Evolutionary conservation across 2,888 invertebrate species (phyloP).

Genomic region (Cybosia mesomella): DNA sequence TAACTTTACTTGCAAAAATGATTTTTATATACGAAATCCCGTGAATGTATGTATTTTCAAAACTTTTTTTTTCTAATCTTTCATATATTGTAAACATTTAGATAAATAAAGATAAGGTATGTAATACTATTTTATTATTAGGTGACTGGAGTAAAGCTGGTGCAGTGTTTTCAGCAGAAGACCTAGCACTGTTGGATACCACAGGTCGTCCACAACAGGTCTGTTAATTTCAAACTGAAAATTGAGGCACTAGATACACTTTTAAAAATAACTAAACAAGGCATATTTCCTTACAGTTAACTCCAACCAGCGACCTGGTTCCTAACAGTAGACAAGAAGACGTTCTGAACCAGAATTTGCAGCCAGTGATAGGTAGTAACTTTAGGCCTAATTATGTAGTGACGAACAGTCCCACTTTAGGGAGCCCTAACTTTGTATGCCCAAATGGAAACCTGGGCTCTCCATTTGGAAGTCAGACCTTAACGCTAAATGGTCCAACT

Average conservation of each 20-base stretch:
- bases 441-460: conserved; percentile 80
- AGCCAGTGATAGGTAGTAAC: conserved; percentile 65
- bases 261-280: conserved; percentile 1
- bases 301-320: conserved; percentile 70
- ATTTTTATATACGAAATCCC: too few relatives aligned
- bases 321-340: conserved; percentile 75
- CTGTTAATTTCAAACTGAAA: conserved; percentile 12
- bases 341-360: conserved; percentile 76
- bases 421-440: conserved; percentile 83
- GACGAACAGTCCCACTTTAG: conserved; percentile 80
- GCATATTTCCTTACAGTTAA: conserved; percentile 61
- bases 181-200: conserved; percentile 79
- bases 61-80: too few relatives aligned
- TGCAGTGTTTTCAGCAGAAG: conserved; percentile 83
- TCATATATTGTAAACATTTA: not conserved
- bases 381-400: conserved; percentile 79
- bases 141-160: conserved; percentile 82
- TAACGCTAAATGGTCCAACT: conserved; percentile 77
- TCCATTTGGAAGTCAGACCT: conserved; percentile 77
- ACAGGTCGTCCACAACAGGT: conserved; percentile 77
- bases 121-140: conserved; percentile 41
- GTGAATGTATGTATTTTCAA: too few relatives aligned
- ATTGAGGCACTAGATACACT: not conserved
- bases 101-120: not conserved
- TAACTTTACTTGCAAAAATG: too few relatives aligned